phyloP scores from a whole-genome alignment of 2,888 invertebrate species.

The Aethes cnicana region DNA sequence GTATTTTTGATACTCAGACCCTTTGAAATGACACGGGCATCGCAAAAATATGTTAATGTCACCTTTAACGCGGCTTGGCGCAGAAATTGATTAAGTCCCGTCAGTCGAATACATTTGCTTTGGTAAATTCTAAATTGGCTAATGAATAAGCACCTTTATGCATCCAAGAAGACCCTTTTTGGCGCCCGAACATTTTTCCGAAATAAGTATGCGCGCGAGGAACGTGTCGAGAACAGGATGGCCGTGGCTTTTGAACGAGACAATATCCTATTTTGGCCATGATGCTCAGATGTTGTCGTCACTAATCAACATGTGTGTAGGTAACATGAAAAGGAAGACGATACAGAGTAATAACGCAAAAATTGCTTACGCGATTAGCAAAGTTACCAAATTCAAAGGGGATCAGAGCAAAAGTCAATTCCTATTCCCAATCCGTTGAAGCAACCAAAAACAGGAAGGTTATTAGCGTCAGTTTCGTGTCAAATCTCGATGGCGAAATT shows the following conservation, averaged over 20 bases:
- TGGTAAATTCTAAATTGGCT: constrained; percentile 28
- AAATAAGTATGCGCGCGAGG: not conserved
- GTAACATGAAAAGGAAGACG: no score
- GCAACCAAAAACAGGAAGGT: constrained; percentile 17
- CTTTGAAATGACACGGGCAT: constrained; percentile 69
- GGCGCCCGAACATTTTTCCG: not conserved
- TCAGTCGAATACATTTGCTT: constrained; percentile 22
- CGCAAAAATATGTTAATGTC: constrained; percentile 76
- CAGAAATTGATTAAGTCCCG: constrained; percentile 40
- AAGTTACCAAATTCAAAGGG: no score
- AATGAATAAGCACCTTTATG: constrained; percentile 26
- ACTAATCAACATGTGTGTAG: no score
- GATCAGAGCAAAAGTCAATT: constrained; percentile 9
- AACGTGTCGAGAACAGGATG: no score
- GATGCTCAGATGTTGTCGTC: no score
- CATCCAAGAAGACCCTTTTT: not conserved
- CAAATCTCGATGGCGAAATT: constrained; percentile 25
- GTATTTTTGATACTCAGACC: constrained; percentile 75
- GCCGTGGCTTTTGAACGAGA: no score
- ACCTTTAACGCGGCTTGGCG: constrained; percentile 47
- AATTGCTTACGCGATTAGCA: no score
- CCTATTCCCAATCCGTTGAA: constrained; percentile 15
- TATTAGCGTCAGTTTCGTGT: constrained; percentile 25
- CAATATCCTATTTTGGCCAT: no score
- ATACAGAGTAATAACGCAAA: no score